A percentile compares a stretch with the other conserved stretches of the same genome.
Conservation (phyloP, 2,888 invertebrate species). For the Autographa gamma region DNA sequence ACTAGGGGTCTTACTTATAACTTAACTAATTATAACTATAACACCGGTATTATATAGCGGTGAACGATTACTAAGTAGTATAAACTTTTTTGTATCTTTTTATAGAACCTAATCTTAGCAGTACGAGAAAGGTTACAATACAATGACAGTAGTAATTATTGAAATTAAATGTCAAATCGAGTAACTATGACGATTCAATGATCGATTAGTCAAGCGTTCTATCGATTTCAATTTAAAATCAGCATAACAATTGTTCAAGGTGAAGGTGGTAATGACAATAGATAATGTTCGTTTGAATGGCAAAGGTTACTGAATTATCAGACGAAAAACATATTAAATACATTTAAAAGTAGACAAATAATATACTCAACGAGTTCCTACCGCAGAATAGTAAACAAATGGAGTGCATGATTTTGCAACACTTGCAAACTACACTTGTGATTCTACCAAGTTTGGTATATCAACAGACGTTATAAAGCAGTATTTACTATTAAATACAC, state of each 20-base stretch:
- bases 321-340: background rate
- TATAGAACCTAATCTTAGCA: background rate
- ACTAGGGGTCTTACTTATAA: conserved; percentile 32
- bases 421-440: background rate
- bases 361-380: background rate
- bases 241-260: background rate
- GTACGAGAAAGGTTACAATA: too few species aligned
- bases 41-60: conserved; percentile 53
- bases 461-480: background rate
- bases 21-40: conserved; percentile 11
- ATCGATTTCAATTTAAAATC: background rate
- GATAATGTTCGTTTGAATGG: background rate
- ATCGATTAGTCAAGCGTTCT: background rate
- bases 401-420: background rate
- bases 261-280: background rate
- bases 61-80: conserved; percentile 9
- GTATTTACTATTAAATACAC: background rate
- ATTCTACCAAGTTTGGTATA: background rate
- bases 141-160: too few species aligned
- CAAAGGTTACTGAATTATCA: conserved; percentile 1
- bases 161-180: too few species aligned
- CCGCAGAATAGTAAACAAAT: background rate
- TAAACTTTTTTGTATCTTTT: background rate
- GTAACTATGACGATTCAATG: background rate
- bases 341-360: background rate